Base-by-base conservation (phyloP, 2,113 vertebrate genomes). In the Zosterops pallidus region DNA sequence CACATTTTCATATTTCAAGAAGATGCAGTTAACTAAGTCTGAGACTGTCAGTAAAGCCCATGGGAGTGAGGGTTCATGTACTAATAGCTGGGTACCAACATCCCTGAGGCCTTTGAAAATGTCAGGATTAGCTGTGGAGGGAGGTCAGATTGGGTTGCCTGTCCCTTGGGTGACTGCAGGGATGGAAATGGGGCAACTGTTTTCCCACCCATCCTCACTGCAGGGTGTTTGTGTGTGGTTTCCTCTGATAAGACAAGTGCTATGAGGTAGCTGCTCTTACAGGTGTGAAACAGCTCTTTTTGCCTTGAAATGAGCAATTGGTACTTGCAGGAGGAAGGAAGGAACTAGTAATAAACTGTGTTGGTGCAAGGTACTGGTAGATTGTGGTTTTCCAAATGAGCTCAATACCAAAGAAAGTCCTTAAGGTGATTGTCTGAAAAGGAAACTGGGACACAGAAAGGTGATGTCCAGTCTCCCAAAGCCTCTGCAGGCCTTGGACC, bases 1-100 rank as follows among this genome's bases (percentile, higher is more conserved):
- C 94, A 93, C 90, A 52, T 86, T 94, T 94, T 68, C 55, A 13
- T 71, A 64, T 95, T 96, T 94, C 88, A 90, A 37, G 86, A 95
- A 78, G 85, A 93, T 60, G 64, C 79, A 28, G 72, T 75, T 94
- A 92, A 81, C 83, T 39, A 72, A 95, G 84, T 78, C 75, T 90
- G 85, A 93, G 88, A 25, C 56, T 90, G 86, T 91, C 53, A 47
- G 80, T n/a, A 41, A 75, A 86, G 64, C 68, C 42, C 67, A 20
- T 21, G 57, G 67, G 84, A 75, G 31, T 26, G 33, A 86, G 49
- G 47, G 87, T 83, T 85, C 56, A 29, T 2, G 14, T 57, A 9
- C 68, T 52, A 49, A 79, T 26, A 68, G 42, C 13, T 67, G 55
- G 50, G 26, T 70, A 39, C 52, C 68, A 92, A 2, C 44, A 26